Base-by-base conservation (phyloP, 53 echinoderm and acorn worm genomes). In the Luidia sarsii region DNA sequence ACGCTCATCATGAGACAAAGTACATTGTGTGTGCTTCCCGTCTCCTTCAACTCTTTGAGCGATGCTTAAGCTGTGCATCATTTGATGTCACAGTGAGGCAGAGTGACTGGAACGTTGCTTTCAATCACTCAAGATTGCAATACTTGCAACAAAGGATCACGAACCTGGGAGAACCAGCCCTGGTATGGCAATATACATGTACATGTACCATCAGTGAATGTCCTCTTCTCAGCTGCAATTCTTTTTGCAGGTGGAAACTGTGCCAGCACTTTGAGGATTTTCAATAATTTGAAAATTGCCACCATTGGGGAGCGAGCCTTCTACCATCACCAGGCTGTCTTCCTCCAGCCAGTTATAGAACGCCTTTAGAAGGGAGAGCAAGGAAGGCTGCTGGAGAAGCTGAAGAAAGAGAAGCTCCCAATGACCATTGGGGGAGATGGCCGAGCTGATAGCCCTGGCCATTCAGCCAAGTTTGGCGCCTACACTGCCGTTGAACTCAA, bases 81-180 rank as follows among this genome's bases (percentile, higher is more conserved):
- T 38, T 29, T 33, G 82, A 67, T 31, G 82, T 82, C 27, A 50
- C 39, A 22, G 80, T 80, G n/a, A 55, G 7, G 13, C 23, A 54
- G 57, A 20, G 82, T 67, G 14, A 82, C 56, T 68, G 57, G 82
- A 2, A 66, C 68, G 4, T n/a, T 82, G 14, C 37, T 82, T 7
- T 15, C 28, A 19, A 33, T 82, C 11, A 82, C 39, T 3, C 68
- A 68, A 6, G 67, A 82, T 22, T 82, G 82, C 69, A 38, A 51
- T 7, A 52, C 15, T 10, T 82, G 68, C 55, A 21, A 34, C 18
- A 33, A 11, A 23, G 18, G 34, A 16, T 14, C 31, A 6, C 50
- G n/a, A 35, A 81, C n/a, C 37, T 81, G 81, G 81, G 67, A 81
- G 39, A 81, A 67, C 67, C 53, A 81, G 22, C 81, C 81, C 9